Evolutionary conservation across 1,140 invertebrate species (phyloP).

Genomic region (Polypedilum pembai): DNA sequence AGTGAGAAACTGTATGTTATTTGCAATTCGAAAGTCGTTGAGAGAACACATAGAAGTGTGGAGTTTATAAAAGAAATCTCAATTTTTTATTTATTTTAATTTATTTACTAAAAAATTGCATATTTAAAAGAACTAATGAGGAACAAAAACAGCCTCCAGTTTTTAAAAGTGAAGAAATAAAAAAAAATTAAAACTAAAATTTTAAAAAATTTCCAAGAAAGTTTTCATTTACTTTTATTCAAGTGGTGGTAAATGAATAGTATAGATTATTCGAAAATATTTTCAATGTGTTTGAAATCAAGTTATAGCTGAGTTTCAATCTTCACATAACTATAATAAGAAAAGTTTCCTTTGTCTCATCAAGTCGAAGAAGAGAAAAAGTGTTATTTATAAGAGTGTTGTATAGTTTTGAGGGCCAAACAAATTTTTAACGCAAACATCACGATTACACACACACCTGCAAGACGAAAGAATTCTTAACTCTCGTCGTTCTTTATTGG

Average conservation of each 20-base stretch:
- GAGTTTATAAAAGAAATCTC: slow-evolving; percentile 2
- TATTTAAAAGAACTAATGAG: not conserved
- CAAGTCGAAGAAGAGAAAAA: too few relatives aligned
- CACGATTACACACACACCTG: not conserved
- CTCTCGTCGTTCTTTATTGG: not conserved
- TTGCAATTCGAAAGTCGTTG: not conserved
- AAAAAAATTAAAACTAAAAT: not conserved
- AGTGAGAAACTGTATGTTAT: slow-evolving; percentile 9
- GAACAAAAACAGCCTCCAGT: not conserved
- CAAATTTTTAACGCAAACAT: not conserved
- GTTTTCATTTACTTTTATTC: not conserved
- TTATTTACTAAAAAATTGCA: not conserved
- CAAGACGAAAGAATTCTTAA: not conserved
- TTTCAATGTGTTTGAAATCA: slow-evolving; percentile 18
- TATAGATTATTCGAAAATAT: slow-evolving; percentile 5
- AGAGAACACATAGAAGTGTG: not conserved
- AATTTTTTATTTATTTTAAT: not conserved
- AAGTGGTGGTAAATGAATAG: slow-evolving; percentile 12
- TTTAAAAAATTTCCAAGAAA: not conserved
- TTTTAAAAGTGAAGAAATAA: not conserved
- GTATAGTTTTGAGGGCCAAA: too few relatives aligned
- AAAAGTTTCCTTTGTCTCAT: too few relatives aligned
- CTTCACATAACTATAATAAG: not conserved
- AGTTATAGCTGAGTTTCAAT: slow-evolving; percentile 2
- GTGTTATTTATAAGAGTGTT: too few relatives aligned